Evolutionary conservation across 1,140 invertebrate genomes (phyloP).

Genomic region (Bombus confusus): DNA sequence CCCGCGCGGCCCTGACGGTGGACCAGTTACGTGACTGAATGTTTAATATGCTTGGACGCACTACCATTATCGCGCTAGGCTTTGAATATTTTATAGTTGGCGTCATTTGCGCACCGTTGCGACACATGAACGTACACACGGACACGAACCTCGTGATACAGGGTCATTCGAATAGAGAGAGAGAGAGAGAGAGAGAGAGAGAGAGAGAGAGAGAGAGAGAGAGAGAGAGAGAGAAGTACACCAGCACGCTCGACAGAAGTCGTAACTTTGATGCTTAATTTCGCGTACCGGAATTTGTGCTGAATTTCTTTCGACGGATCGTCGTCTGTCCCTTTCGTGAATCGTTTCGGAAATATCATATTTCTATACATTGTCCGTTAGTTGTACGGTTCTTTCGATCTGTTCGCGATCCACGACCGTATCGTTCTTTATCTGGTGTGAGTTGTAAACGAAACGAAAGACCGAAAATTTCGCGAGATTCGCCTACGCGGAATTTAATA

Average conservation of each 20-base stretch:
- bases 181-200: not conserved
- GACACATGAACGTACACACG: not conserved
- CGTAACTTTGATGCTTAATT: conserved; percentile 61
- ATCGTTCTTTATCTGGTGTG: not conserved
- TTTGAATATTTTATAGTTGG: conserved; percentile 67
- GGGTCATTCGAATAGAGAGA: no score
- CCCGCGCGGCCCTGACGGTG: conserved; percentile 37
- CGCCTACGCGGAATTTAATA: not conserved
- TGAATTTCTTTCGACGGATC: not conserved
- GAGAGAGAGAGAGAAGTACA: no score
- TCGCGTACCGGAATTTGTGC: not conserved
- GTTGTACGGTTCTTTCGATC: not conserved
- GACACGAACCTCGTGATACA: not conserved
- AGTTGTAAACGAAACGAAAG: not conserved
- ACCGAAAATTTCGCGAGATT: not conserved
- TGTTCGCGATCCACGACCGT: not conserved
- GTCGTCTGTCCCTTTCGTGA: no score
- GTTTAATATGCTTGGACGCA: conserved; percentile 70
- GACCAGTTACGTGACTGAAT: conserved; percentile 63
- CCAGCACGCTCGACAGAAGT: not conserved
- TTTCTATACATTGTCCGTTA: no score
- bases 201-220: no score
- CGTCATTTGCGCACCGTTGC: conserved; percentile 50
- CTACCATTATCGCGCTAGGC: conserved; percentile 66
- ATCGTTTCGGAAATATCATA: no score